Conservation (phyloP, 2,888 invertebrate species). For the Xylota sylvarum region DNA sequence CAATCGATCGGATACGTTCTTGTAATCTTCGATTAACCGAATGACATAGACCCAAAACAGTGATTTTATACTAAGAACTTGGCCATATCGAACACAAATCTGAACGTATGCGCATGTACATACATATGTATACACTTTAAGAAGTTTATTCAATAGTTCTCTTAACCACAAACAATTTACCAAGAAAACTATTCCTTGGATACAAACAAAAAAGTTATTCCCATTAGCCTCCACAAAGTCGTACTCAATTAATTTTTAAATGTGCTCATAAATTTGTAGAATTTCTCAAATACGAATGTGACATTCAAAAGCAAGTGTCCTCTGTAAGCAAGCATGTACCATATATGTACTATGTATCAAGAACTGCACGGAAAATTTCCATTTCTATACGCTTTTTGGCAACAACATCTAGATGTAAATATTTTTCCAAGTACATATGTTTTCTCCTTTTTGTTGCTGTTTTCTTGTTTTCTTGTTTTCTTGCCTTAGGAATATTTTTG, state of each 20-base stretch:
- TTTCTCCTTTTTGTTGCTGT: constrained; percentile 4
- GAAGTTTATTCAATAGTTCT: too few relatives aligned
- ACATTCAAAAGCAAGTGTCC: constrained; percentile 27
- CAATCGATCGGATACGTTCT: too few relatives aligned
- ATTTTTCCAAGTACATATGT: constrained; percentile 47
- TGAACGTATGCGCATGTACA: too few relatives aligned
- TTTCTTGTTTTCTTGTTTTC: constrained; percentile 1
- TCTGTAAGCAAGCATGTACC: constrained; percentile 3
- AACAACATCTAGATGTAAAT: constrained; percentile 35
- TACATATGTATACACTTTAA: too few relatives aligned
- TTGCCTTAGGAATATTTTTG: constrained; percentile 35
- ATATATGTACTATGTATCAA: constrained; percentile 11
- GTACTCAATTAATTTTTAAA: neutral
- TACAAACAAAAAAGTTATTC: too few relatives aligned
- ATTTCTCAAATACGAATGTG: constrained; percentile 7
- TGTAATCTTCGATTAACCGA: too few relatives aligned
- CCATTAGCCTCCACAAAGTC: neutral
- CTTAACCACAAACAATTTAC: too few relatives aligned
- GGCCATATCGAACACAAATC: too few relatives aligned
- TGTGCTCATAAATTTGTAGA: neutral
- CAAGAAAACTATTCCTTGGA: too few relatives aligned
- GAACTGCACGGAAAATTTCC: constrained; percentile 51
- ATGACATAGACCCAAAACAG: too few relatives aligned
- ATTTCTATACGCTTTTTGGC: constrained; percentile 56
- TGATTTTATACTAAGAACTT: too few relatives aligned